Percentiles rank a stretch among this genome's conserved stretches.
Conservation (phyloP, 2,113 vertebrate genomes). For the Polypterus senegalus region DNA sequence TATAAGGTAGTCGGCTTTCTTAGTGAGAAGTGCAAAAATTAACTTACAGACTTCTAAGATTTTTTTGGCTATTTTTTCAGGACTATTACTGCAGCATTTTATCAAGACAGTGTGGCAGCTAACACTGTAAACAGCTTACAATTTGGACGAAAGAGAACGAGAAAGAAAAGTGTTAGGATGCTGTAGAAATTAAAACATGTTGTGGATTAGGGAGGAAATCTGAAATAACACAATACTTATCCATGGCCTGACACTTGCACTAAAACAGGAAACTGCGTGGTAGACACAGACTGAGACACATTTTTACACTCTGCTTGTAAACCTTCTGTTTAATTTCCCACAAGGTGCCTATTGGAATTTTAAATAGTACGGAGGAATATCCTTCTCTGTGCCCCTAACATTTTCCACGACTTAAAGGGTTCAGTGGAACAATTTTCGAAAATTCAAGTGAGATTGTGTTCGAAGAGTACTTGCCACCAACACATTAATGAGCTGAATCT, state of each 20-base stretch:
- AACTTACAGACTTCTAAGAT: too few relatives aligned
- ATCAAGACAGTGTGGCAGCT: too few relatives aligned
- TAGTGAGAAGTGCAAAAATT: too few relatives aligned
- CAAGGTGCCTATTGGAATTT: background rate
- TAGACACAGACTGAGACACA: background rate
- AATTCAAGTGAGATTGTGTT: background rate
- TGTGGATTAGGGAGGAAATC: constrained; percentile 5
- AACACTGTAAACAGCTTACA: too few relatives aligned
- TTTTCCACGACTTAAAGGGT: background rate
- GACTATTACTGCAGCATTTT: too few relatives aligned
- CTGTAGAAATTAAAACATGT: too few relatives aligned
- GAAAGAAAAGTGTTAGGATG: too few relatives aligned
- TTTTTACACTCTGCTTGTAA: background rate
- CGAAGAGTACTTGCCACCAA: constrained; percentile 3
- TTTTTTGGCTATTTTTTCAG: too few relatives aligned
- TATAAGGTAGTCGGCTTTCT: too few relatives aligned
- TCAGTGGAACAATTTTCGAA: constrained; percentile 11
- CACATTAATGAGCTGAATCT: constrained; percentile 5
- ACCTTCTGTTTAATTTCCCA: background rate
- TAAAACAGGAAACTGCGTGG: background rate
- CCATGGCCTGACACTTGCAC: constrained; percentile 1
- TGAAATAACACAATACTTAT: background rate
- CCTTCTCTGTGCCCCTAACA: background rate
- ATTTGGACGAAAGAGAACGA: too few relatives aligned
- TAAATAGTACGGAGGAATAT: background rate